These are phyloP conservation scores for Climacteris rufus DNA, from an alignment of 2,113 vertebrate genomes.

Conservation along the genomic window DNA sequence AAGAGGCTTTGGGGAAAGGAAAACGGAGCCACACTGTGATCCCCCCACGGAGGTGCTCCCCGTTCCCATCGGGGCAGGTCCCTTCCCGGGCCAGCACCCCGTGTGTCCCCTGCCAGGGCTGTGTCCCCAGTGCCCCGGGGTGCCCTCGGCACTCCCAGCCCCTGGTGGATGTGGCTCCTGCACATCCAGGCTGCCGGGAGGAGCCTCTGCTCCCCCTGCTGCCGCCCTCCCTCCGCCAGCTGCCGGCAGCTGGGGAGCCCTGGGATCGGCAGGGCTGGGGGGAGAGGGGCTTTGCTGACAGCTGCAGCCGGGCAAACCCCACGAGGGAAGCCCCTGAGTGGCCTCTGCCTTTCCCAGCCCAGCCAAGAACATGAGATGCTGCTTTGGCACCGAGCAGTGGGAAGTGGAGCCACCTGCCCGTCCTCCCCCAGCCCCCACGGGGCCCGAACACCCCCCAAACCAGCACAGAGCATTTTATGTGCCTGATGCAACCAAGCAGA, in stretches of 20 bases:
- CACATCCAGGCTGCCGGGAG: accelerated
- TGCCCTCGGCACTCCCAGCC: background rate
- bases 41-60: background rate
- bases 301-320: background rate
- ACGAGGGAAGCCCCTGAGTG: background rate
- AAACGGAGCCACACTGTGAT: accelerated
- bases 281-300: background rate
- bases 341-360: background rate
- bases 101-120: background rate
- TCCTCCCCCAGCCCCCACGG: accelerated
- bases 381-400: accelerated
- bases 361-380: background rate
- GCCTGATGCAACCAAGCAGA: background rate
- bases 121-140: accelerated
- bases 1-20: background rate
- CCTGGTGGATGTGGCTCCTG: accelerated
- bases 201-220: background rate
- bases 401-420: background rate
- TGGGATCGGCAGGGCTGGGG: background rate
- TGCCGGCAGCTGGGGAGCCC: background rate
- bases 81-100: background rate
- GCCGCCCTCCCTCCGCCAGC: background rate
- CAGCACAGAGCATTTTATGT: accelerated
- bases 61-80: accelerated
- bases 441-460: background rate